Base-by-base conservation (phyloP, 2,113 vertebrate species). In the Oncorhynchus kisutch region DNA sequence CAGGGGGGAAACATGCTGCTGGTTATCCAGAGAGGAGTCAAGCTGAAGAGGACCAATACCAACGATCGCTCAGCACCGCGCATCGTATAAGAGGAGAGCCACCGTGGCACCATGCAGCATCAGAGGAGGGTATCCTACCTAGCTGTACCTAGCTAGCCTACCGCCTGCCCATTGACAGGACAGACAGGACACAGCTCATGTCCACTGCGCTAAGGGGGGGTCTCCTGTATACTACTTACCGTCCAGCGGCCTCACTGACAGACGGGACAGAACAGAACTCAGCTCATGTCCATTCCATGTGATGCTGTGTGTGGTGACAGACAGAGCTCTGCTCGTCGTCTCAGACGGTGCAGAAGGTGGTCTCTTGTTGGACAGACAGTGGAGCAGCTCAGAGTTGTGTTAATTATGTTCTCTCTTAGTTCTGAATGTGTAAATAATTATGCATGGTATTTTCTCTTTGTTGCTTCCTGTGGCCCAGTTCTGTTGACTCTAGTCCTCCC, bases 41-140 rank as follows among this genome's bases (percentile, higher is more conserved):
- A 94, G 9, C 97, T 99, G 91, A 98, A 97, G 94, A 97, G 95
- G 87, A 96, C 97, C 0, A 93, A 84, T 24, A 99, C 97, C 0
- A 97, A 98, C 0, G 97, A 99, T 75, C 97, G 97, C 79, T 99
- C 97, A 0, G 96, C 96, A 0, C 97, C 97, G 1, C 96, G 96
- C 8, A 92, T 99, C 24, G 95, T 93, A 2, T 39, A 25, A 90
- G 67, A 27, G 34, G 67, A 27, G 18, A 48, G 73, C 49, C 29
- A 80, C 83, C 65, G 81, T 29, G 39, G 9, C 84, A 85, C 4
- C 81, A 78, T 84, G 34, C 16, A 66, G 24, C 29, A 7, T 45
- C 8, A 24, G 25, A 12, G 48, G 45, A 12, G 54, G 18, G 18
- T 24, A 16, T 18, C 29, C 39, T 39, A 34, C n/a, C 22, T 18